Evolutionary conservation across 2,113 vertebrate genomes (phyloP), one percentile per base, ranked within the genome.

Genomic region (Dermatemys mawii): DNA sequence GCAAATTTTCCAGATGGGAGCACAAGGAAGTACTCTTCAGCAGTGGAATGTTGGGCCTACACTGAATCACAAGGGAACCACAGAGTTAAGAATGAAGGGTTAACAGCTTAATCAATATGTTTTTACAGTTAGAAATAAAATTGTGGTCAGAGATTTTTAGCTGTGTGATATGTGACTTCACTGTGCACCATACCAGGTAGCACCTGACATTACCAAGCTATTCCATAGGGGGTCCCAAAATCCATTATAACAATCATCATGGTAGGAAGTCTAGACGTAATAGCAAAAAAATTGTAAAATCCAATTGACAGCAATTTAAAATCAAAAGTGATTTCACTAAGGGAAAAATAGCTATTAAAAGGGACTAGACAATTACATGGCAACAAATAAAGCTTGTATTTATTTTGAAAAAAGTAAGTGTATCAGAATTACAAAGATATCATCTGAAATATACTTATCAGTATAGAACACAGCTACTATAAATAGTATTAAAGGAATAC

Each of bases 401-500:
- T 87, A 90, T 76, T 89, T 63, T 63, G 16, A 63, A 70, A 41
- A 88, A 87, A 76, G 27, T 60, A 60, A 60, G 27, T 5, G 41
- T 75, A 60, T 41, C 49, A 86, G 90, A 87, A 83, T 55, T 93
- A 80, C 51, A 81, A 88, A 90, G 50, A 80, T 46, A 24, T 49
- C 8, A 11, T 81, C 86, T 70, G 84, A 85, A 87, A 70, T n/a
- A 84, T 27, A 78, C 88, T 91, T 14, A 63, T 87, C 82, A 82
- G 24, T 70, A 89, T 55, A 87, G 82, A 94, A 80, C 83, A 12
- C 29, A 78, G 81, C 29, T 50, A 38, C 81, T 93, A 91, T 63
- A 94, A 96, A 96, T 75, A 81, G 70, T 82, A 81, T 89, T 92
- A 91, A 92, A 97, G 90, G 78, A 96, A 96, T 53, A 94, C 93